Base-by-base conservation (phyloP, 2,888 invertebrate genomes). In the Punctoribates punctum region DNA sequence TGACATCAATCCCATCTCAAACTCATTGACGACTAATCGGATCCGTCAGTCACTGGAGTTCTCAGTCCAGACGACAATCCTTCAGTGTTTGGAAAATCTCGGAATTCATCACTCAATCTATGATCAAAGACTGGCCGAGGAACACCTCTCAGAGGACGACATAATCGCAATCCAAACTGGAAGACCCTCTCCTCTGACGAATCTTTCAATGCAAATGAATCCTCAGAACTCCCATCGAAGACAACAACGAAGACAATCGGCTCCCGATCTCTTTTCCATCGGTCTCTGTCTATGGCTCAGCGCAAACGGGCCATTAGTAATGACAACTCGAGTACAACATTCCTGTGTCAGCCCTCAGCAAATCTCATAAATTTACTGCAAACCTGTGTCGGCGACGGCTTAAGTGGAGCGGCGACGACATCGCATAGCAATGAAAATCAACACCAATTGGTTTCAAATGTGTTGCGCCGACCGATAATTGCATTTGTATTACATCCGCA, bases 261-360 rank as follows among this genome's bases (percentile, higher is more conserved):
- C 15, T 57, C 76, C 17, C 85, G 89, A 17, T 86, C 34, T 54
- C 51, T 89, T 74, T 92, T 94, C 79, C 93, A 92, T 82, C 88
- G 94, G 80, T 94, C 93, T 0, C 90, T 93, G 78, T 42, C 23
- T n/a, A 15, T 20, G 11, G 38, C 29, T 20, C 75, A 29, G 23
- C 60, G 46, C 13, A 77, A 77, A 73, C 60, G 77, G 0, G 73
- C 65, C 27, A 29, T 57, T 9, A 62, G 62, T 67, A 38, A 48
- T 46, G 70, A 77, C n/a, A 77, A 34, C 13, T 67, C 88, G 15
- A 92, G 91, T 6, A 90, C 91, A 20, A 92, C 92, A 0, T 85
- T 96, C 9, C 86, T 96, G 0, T 92, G 94, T 77, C 92, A 94
- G 83, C 96, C 96, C 1, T 96, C 96, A 60, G 89, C 91, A 27